Conservation (phyloP, 2,113 vertebrate genomes). For the Hassar affinis region DNA sequence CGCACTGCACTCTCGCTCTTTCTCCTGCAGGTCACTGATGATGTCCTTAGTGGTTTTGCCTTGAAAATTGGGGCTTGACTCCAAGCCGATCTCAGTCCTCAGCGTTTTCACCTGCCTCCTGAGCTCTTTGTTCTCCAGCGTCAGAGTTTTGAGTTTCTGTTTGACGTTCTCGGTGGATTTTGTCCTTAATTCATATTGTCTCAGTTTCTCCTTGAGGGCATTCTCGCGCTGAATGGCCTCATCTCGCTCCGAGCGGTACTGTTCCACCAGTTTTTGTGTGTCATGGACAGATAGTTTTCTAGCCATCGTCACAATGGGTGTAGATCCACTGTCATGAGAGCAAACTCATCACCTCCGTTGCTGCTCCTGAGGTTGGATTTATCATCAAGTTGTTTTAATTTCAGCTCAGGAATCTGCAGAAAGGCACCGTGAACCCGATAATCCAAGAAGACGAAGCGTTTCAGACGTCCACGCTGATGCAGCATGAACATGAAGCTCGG, state of each 20-base stretch:
- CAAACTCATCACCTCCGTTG: constrained; percentile 22
- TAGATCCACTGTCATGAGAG: constrained; percentile 8
- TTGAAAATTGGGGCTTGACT: constrained; percentile 69
- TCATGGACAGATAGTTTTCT: constrained; percentile 71
- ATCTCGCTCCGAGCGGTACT: constrained; percentile 75
- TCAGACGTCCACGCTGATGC: background rate
- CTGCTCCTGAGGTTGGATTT: background rate
- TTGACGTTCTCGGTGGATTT: constrained; percentile 70
- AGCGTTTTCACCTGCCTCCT: constrained; percentile 73
- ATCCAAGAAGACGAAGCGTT: constrained; percentile 12
- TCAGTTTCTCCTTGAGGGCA: constrained; percentile 69
- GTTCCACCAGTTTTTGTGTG: constrained; percentile 73
- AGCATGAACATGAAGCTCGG: constrained; percentile 12
- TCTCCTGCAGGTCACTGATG: constrained; percentile 71
- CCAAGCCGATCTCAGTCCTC: constrained; percentile 73
- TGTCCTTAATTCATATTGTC: constrained; percentile 66
- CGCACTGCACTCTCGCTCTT: constrained; percentile 68
- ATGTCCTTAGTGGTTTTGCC: constrained; percentile 77
- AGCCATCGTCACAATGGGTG: constrained; percentile 58
- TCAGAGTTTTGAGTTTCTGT: constrained; percentile 72
- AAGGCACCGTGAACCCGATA: background rate
- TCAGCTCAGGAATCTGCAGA: background rate
- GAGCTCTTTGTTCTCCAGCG: constrained; percentile 71
- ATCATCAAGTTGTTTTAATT: background rate
- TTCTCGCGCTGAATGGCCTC: constrained; percentile 73